Evolutionary conservation across 2,113 vertebrate genomes (phyloP).

Genomic region (Leucopternis melanops): DNA sequence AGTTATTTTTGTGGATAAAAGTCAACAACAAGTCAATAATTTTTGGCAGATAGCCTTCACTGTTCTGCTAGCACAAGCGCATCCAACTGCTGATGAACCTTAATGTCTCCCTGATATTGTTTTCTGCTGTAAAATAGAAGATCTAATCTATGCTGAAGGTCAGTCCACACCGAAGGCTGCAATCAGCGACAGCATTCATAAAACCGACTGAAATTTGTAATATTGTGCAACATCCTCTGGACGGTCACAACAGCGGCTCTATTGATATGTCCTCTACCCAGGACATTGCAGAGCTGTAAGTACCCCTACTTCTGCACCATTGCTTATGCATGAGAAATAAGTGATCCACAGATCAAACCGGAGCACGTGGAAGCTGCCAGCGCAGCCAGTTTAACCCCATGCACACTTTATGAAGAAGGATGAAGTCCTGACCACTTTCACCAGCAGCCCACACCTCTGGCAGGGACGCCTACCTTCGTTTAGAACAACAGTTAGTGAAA

Average conservation of each 20-base stretch:
- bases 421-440: not conserved
- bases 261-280: not conserved
- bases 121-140: constrained; percentile 41
- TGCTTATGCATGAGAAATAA: not conserved
- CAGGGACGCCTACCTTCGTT: not conserved
- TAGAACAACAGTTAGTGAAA: not conserved
- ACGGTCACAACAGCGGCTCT: not conserved
- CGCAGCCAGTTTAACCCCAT: not conserved
- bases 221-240: not conserved
- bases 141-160: constrained; percentile 37
- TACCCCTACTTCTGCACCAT: not conserved
- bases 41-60: constrained; percentile 9
- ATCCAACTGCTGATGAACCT: constrained; percentile 39
- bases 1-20: constrained; percentile 5
- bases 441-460: not conserved
- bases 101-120: constrained; percentile 27
- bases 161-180: not conserved
- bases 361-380: fast-evolving
- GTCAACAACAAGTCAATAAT: constrained; percentile 14
- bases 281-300: not conserved
- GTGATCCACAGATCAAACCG: not conserved
- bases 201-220: not conserved
- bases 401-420: not conserved
- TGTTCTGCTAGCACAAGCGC: constrained; percentile 16
- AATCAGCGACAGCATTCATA: not conserved